Evolutionary conservation across 2,888 invertebrate genomes (phyloP).

Genomic region (Morpho deidamia): DNA sequence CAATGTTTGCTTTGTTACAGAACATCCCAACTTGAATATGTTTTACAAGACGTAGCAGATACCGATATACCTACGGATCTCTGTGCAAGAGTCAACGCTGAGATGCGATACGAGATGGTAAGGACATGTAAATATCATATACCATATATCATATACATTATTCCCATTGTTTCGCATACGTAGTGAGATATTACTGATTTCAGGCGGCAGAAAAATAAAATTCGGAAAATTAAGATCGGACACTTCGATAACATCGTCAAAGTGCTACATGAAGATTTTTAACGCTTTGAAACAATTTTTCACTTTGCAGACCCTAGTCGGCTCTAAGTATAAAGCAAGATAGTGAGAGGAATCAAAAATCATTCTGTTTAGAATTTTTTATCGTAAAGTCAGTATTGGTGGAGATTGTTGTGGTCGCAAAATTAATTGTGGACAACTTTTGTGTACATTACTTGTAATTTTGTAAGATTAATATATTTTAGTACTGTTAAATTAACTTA

Average conservation of each 20-base stretch:
- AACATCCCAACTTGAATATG: constrained; percentile 89
- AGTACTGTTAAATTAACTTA: constrained; percentile 35
- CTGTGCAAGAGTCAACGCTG: constrained; percentile 92
- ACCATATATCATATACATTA: constrained; percentile 24
- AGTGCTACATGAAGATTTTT: constrained; percentile 70
- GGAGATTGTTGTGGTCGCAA: constrained; percentile 50
- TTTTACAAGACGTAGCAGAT: constrained; percentile 93
- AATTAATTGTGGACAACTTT: constrained; percentile 31
- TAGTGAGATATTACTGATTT: constrained; percentile 35
- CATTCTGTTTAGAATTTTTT: not conserved
- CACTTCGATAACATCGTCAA: constrained; percentile 61
- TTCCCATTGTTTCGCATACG: constrained; percentile 35
- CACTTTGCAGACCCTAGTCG: constrained; percentile 70
- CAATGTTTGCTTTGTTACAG: constrained; percentile 50
- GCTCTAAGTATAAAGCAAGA: constrained; percentile 71
- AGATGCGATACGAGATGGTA: constrained; percentile 94
- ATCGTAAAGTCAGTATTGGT: constrained; percentile 27
- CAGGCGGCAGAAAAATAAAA: constrained; percentile 75
- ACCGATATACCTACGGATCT: constrained; percentile 94
- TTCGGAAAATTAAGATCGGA: constrained; percentile 70
- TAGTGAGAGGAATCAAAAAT: constrained; percentile 29
- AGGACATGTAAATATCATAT: constrained; percentile 75
- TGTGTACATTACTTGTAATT: constrained; percentile 62
- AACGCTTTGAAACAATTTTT: constrained; percentile 74
- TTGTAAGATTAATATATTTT: too few relatives aligned